phyloP scores from a whole-genome alignment of 2,113 vertebrate species.

The Vombatus ursinus region DNA sequence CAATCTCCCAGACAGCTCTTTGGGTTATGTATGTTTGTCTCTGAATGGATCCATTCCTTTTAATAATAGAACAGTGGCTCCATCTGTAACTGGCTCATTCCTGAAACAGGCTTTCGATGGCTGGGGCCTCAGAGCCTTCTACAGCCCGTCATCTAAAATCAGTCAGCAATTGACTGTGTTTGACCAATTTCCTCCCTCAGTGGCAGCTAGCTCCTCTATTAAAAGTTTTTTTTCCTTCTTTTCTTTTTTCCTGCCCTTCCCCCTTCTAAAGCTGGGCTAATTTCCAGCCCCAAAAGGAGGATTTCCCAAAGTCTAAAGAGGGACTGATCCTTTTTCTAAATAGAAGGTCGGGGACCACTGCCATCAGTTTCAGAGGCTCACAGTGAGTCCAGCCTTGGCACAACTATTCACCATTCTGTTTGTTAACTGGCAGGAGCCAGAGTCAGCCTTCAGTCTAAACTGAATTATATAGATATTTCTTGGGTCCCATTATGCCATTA shows the following conservation, averaged over 20 bases:
- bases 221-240: not conserved
- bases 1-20: not conserved
- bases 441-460: constrained; percentile 70
- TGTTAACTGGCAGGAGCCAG: constrained; percentile 65
- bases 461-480: constrained; percentile 56
- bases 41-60: constrained; percentile 63
- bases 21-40: constrained; percentile 15
- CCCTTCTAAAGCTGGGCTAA: constrained; percentile 61
- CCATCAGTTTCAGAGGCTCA: constrained; percentile 39
- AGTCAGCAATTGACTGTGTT: constrained; percentile 63
- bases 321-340: constrained; percentile 24
- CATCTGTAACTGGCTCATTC: constrained; percentile 58
- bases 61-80: constrained; percentile 51
- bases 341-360: not conserved
- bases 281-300: constrained; percentile 44
- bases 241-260: not conserved
- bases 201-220: constrained; percentile 38
- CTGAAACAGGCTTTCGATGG: not conserved
- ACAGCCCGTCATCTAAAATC: constrained; percentile 66
- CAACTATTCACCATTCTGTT: constrained; percentile 37
- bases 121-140: not conserved
- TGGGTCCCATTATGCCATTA: constrained; percentile 13
- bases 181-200: constrained; percentile 61
- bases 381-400: constrained; percentile 21
- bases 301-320: constrained; percentile 44